Base-by-base conservation (phyloP, 2,113 vertebrate species). In the Aphyosemion australe region DNA sequence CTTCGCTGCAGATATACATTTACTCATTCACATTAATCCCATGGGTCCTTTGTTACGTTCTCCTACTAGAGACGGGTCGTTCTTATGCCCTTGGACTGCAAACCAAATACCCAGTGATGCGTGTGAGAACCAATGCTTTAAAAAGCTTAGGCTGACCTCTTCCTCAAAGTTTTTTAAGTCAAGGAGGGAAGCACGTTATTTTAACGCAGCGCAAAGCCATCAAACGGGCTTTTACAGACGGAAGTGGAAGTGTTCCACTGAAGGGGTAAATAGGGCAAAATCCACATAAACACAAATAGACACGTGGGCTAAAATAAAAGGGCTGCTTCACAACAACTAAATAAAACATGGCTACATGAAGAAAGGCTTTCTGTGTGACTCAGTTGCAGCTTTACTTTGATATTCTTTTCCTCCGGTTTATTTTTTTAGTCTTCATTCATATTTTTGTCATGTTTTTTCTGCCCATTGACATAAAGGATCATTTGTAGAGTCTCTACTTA, bases 331-430 rank as follows among this genome's bases (percentile, higher is more conserved):
- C 56, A 78, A 76, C 55, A 77, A 52, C 56, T 84, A 66, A 79
- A 88, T 87, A 81, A 87, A 85, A 81, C 52, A 85, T 80, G 16
- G 2, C n/a, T 18, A 14, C 72, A 72, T 72, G 49, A 78, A 66
- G 37, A 71, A 42, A 62, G 20, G 55, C 18, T 58, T 76, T 54
- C 60, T 32, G 15, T 31, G 18, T 9, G 12, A 46, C 20, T 72
- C 21, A 45, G 52, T 72, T 59, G 49, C 16, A 6, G 31, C 12
- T 59, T 65, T 6, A 45, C 20, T 53, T 26, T 31, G 2, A 48
- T 7, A 49, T 69, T 20, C 39, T n/a, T 20, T 43, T 10, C 11
- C 12, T 41, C 9, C 19, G 4, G 14, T 37, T 49, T 9, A 26
- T 41, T 18, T 39, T n/a, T 13, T 12, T 7, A 14, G 5, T 26